A percentile compares a stretch with the other conserved stretches of the same genome.
Evolutionary conservation across 2,888 invertebrate species (phyloP).

Genomic region (Trichopoda pennipes): DNA sequence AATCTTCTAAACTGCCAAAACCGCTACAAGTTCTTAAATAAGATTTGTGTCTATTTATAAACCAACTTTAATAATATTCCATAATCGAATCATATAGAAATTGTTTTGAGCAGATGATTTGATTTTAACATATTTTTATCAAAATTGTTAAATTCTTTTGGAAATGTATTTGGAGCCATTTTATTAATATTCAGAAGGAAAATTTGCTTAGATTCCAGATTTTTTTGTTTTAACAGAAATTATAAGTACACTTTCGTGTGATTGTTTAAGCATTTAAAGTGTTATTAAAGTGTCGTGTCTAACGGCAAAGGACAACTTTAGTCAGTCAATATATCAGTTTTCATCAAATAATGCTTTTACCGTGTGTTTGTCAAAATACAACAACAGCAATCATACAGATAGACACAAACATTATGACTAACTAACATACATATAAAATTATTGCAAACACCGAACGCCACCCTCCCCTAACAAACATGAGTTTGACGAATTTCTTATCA

Average conservation of each 20-base stretch:
- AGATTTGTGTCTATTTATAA: no score
- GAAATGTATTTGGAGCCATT: background rate
- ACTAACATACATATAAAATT: conserved; percentile 20
- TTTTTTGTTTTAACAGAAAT: background rate
- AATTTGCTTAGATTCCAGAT: background rate
- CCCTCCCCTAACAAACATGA: conserved; percentile 68
- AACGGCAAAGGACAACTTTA: conserved; percentile 61
- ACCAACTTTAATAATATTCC: no score
- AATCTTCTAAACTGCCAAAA: background rate
- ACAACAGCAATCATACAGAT: conserved; percentile 11
- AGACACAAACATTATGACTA: conserved; percentile 26
- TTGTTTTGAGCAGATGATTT: no score
- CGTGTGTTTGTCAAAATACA: conserved; percentile 53
- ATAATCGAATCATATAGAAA: no score
- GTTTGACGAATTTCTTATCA: conserved; percentile 78
- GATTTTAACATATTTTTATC: no score
- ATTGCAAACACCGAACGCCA: conserved; percentile 35
- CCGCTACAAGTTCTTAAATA: no score
- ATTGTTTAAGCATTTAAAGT: conserved; percentile 46
- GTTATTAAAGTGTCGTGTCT: conserved; percentile 67
- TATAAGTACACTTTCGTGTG: background rate
- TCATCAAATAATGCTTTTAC: conserved; percentile 62
- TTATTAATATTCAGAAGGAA: background rate
- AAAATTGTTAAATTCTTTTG: no score
- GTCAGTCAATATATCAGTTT: conserved; percentile 64